These are phyloP conservation scores for Dicyrtomina minuta DNA, from an alignment of 2,888 invertebrate genomes.

Conservation along the genomic window DNA sequence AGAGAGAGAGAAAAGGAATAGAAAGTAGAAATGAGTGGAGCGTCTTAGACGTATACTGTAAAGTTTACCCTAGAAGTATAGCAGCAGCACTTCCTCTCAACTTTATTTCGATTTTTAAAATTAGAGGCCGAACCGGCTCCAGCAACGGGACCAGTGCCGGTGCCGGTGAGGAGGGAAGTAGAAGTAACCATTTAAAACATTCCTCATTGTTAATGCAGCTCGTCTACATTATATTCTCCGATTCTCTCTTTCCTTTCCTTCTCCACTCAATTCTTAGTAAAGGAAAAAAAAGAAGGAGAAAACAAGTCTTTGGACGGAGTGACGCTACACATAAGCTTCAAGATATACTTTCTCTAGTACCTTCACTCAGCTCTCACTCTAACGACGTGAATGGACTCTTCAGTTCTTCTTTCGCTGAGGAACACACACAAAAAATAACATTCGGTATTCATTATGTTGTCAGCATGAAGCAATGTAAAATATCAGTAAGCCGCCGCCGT, in stretches of 20 bases:
- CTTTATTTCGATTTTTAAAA: neutral
- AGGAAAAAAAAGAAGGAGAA: neutral
- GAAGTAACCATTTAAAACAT: slow-evolving; percentile 7
- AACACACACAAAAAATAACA: slow-evolving; percentile 2
- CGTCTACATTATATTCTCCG: slow-evolving; percentile 10
- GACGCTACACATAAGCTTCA: too few relatives aligned
- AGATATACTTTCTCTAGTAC: too few relatives aligned
- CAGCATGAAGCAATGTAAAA: slow-evolving; percentile 7
- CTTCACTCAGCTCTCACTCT: too few relatives aligned
- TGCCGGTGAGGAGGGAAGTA: neutral
- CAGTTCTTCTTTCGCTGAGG: too few relatives aligned
- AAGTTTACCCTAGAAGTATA: too few relatives aligned
- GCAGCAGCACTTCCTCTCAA: neutral
- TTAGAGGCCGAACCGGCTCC: neutral
- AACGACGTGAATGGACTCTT: too few relatives aligned
- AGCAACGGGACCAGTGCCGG: too few relatives aligned
- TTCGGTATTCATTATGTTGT: slow-evolving; percentile 21
- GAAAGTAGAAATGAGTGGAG: neutral
- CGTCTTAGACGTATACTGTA: too few relatives aligned
- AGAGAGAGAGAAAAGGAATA: slow-evolving; percentile 9
- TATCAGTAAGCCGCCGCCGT: neutral
- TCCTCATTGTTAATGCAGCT: slow-evolving; percentile 24
- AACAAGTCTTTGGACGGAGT: neutral
- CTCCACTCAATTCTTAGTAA: slow-evolving; percentile 17
- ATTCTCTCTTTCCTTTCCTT: slow-evolving; percentile 4